Evolutionary conservation across 1,140 invertebrate species (phyloP), one percentile per base, ranked within the genome.

Genomic region (Saccostrea cuccullata): DNA sequence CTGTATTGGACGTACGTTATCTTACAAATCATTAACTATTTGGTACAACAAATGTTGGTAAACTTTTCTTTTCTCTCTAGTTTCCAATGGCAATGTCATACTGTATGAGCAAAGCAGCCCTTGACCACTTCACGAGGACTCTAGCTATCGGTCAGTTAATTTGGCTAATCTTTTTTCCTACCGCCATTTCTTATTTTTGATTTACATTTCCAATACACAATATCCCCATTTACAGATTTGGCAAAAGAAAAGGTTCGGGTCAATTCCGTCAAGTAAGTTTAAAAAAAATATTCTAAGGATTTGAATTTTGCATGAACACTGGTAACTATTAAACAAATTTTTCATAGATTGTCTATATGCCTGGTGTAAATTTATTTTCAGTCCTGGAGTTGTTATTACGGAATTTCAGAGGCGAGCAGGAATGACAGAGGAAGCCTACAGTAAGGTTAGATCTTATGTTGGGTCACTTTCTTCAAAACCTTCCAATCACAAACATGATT

Each of bases 191-290:
- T 30, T 30, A 3, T 9, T 1, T 82, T 9, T 12, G 15, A 8
- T 23, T 82, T 0, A 36, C 30, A 2, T 82, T 26, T 15, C 40
- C 23, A 15, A 5, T 4, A 82, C 20, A 82, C 0, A 30, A 8
- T 67, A 40, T 11, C 13, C 67, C 64, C 73, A 87, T 73, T 92
- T 91, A 56, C 88, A 89, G 97, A 98, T 94, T 94, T 98, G 40
- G 97, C 97, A 1, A 91, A 96, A 0, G 97, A 98, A 94, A 96
- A 97, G 89, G 96, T 98, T 0, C 95, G 98, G 88, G 97, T 98
- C 0, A 99, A 99, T 94, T 96, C 96, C 82, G 97, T 98, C 0
- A 98, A 98, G 95, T 95, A 92, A 93, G 94, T 94, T 84, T 83
- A 9, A 82, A 30, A 36, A 15, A 36, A 17, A 4, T 8, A 36